Percentiles rank a stretch among this genome's conserved stretches.
Conservation (phyloP, 2,888 invertebrate species). For the Mongoloraphidia duomilia region DNA sequence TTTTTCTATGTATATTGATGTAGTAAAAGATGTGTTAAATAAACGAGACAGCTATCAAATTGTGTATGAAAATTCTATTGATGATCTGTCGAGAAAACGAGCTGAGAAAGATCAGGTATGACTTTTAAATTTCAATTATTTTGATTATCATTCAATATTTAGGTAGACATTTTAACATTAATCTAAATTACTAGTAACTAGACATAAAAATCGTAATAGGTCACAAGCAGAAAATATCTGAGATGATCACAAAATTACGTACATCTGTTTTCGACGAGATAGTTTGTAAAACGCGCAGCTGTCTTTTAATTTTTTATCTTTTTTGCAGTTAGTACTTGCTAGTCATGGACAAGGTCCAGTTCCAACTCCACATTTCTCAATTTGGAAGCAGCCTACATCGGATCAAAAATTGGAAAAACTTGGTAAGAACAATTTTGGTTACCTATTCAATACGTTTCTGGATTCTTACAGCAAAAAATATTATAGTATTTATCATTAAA, state of each 20-base stretch:
- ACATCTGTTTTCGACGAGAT: too few species aligned
- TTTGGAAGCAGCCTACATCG: slow-evolving; percentile 44
- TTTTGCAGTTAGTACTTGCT: slow-evolving; percentile 19
- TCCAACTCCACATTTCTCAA: slow-evolving; percentile 23
- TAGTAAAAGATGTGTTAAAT: slow-evolving; percentile 47
- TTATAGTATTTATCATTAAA: not conserved
- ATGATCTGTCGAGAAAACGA: slow-evolving; percentile 44
- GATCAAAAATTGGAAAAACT: slow-evolving; percentile 40
- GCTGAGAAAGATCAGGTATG: slow-evolving; percentile 46
- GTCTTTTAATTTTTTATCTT: slow-evolving; percentile 2
- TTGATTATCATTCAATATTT: not conserved
- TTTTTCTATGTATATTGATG: slow-evolving; percentile 49
- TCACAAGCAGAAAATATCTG: too few species aligned
- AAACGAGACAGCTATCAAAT: slow-evolving; percentile 49
- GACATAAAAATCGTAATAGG: too few species aligned
- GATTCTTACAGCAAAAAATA: not conserved
- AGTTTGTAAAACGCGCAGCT: too few species aligned
- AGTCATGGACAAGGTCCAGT: not conserved
- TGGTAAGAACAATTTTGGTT: slow-evolving; percentile 17
- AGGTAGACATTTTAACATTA: too few species aligned
- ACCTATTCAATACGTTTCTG: slow-evolving; percentile 1
- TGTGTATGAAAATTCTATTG: slow-evolving; percentile 45
- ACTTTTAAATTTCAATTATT: slow-evolving; percentile 1
- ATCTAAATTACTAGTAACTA: too few species aligned
- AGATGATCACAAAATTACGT: too few species aligned